Percentiles rank a stretch among this genome's conserved stretches.
These are phyloP conservation scores for Netta rufina DNA, from an alignment of 2,797 vertebrate genomes.

Conservation along the genomic window DNA sequence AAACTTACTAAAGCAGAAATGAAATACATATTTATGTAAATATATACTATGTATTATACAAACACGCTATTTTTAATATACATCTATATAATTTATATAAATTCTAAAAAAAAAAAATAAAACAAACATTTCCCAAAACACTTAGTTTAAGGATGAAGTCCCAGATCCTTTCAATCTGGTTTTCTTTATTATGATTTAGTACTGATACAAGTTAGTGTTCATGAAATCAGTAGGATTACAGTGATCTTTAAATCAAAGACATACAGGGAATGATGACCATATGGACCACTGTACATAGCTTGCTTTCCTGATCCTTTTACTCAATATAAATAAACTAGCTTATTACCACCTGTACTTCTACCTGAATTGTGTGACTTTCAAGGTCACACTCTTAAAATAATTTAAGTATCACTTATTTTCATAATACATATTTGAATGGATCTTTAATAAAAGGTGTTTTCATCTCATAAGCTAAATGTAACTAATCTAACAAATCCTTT, in stretches of 20 bases:
- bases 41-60: not conserved
- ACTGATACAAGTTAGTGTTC: not conserved
- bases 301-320: not conserved
- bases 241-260: not conserved
- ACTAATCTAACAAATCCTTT: not conserved
- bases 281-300: rapidly evolving
- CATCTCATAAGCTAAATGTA: not conserved
- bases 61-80: not conserved
- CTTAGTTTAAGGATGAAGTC: not conserved
- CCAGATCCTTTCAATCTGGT: not conserved
- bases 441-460: rapidly evolving
- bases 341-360: not conserved
- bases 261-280: not conserved
- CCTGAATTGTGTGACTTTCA: not conserved
- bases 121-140: not conserved
- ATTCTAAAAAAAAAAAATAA: not conserved
- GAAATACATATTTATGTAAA: not conserved
- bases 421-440: not conserved
- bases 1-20: not conserved
- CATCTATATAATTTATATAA: not conserved
- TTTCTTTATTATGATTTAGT: not conserved
- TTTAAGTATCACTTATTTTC: not conserved
- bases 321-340: not conserved
- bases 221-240: not conserved
- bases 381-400: not conserved